Conservation (phyloP, 2,797 vertebrate species). For the Diplodus puntazzo region DNA sequence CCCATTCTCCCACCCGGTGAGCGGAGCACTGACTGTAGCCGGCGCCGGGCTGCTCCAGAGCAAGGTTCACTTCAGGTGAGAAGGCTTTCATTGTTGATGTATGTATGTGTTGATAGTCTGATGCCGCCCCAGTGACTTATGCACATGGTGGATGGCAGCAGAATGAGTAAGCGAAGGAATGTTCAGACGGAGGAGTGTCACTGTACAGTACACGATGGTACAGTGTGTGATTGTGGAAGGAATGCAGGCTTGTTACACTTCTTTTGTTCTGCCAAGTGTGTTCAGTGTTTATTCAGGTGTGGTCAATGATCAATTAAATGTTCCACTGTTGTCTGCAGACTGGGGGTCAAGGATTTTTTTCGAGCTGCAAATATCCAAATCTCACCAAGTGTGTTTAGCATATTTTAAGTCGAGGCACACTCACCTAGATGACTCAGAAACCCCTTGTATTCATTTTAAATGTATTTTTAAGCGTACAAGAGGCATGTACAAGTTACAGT, state of each 20-base stretch:
- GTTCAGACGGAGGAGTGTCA: constrained; percentile 27
- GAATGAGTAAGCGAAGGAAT: constrained; percentile 4
- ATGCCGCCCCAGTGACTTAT: neutral
- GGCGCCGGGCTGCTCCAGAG: constrained; percentile 77
- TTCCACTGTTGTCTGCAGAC: neutral
- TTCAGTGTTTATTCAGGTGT: neutral
- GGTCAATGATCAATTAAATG: neutral
- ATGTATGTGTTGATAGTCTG: neutral
- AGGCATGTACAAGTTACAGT: too few species aligned
- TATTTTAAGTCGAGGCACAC: too few species aligned
- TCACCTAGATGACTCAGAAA: too few species aligned
- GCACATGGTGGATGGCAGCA: neutral
- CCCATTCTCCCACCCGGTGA: constrained; percentile 72
- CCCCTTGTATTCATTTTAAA: too few species aligned
- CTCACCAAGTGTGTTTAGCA: too few species aligned
- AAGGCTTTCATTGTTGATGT: neutral
- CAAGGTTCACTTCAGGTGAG: constrained; percentile 75
- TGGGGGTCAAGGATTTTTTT: neutral
- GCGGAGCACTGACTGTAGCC: constrained; percentile 71
- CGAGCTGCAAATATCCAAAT: too few species aligned
- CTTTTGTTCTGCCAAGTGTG: neutral
- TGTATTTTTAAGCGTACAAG: too few species aligned
- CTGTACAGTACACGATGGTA: neutral
- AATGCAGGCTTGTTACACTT: constrained; percentile 26
- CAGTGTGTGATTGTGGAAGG: neutral